Base-by-base conservation (phyloP, 2,888 invertebrate genomes). In the Tipula helvola region DNA sequence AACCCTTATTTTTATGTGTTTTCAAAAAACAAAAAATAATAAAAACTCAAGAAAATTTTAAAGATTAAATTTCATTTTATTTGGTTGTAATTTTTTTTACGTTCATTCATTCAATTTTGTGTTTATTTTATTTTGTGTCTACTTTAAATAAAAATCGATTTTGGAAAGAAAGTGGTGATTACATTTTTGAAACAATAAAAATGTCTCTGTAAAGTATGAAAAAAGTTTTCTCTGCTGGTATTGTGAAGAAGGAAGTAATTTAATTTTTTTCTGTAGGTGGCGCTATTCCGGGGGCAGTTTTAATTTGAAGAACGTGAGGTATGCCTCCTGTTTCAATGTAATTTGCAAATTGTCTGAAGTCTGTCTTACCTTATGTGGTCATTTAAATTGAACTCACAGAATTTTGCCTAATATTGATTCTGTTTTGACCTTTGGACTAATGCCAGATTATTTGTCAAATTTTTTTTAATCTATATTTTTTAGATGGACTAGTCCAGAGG, bases 131-230 rank as follows among this genome's bases (percentile, higher is more conserved):
- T 42, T 47, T 13, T 71, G 28, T 28, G 28, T 71, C 28, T 71
- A 71, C 71, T 71, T 71, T 71, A 71, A 71, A 71, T 71, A 71
- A 71, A 71, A 71, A 71, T 71, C 71, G 71, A 71, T 71, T 71
- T 71, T 28, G 12, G 28, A 10, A 71, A 28, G 71, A 71, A 71
- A 71, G 71, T 71, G 71, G 71, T 71, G 71, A 71, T 71, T 71
- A 71, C 2, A 71, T 71, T 71, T 71, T 71, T 28, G 71, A 71
- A 71, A 71, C 10, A 28, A 52, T 52, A 52, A 52, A 52, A 52
- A n/a, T 16, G 52, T 52, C 5, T 16, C 3, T 8, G 28, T 71
- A 28, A 71, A 28, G 28, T 28, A 28, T 28, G 28, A 28, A 28
- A n/a, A 71, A 71, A 28, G 2, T 71, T 71, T 5, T 52, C 16